These are phyloP conservation scores for Callocephalon fimbriatum DNA, from an alignment of 2,113 vertebrate species.

Conservation along the genomic window DNA sequence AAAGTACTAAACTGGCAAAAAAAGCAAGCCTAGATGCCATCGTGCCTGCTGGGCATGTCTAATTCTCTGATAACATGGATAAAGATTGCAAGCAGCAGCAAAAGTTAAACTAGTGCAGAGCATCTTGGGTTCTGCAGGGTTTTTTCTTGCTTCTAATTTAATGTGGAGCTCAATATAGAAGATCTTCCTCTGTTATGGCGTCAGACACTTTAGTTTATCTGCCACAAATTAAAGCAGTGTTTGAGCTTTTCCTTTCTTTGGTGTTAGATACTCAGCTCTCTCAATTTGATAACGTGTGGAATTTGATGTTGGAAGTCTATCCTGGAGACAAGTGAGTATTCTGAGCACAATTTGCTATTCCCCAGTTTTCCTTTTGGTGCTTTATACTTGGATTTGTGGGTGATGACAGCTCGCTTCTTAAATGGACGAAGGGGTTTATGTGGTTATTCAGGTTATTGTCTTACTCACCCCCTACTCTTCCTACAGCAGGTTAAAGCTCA, in stretches of 20 bases:
- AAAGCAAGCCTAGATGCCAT: conserved; percentile 18
- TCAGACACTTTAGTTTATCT: background rate
- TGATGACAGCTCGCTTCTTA: accelerated
- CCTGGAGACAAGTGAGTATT: background rate
- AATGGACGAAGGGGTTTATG: accelerated
- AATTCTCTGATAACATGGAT: conserved; percentile 16
- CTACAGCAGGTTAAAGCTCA: background rate
- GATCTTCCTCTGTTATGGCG: background rate
- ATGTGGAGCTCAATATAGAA: background rate
- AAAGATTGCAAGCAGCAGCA: conserved; percentile 23
- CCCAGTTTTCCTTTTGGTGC: background rate
- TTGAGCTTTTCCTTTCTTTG: background rate
- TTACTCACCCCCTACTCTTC: background rate
- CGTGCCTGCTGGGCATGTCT: conserved; percentile 2
- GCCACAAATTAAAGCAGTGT: background rate
- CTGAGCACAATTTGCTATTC: accelerated
- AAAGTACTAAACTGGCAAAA: conserved; percentile 8
- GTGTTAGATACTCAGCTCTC: background rate
- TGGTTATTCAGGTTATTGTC: background rate
- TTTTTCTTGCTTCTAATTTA: background rate
- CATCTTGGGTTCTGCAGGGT: background rate
- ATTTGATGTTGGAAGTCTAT: background rate
- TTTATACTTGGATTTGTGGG: background rate
- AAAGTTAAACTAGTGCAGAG: background rate
- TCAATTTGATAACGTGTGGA: accelerated